Evolutionary conservation across 2,113 vertebrate genomes (phyloP).

Genomic region (Sciurus niger): DNA sequence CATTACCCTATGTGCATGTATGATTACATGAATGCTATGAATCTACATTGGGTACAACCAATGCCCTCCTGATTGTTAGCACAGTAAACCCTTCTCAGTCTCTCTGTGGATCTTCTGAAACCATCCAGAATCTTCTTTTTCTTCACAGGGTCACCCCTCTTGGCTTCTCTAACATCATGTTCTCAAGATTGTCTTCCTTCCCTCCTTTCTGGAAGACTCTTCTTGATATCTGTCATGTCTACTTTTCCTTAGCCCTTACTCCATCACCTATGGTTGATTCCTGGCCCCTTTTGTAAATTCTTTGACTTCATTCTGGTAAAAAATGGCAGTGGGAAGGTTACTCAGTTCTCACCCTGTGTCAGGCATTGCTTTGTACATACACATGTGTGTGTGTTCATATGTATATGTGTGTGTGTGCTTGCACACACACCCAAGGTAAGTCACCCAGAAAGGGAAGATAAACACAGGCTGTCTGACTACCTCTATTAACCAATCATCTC

Average conservation of each 20-base stretch:
- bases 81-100: background rate
- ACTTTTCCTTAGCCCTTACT: background rate
- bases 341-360: background rate
- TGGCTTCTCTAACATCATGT: background rate
- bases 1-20: too few species aligned
- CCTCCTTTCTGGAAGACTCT: background rate
- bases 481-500: background rate
- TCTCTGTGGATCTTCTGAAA: background rate
- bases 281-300: background rate
- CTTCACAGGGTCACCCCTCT: background rate
- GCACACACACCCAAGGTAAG: background rate
- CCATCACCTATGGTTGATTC: too few species aligned
- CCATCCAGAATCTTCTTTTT: background rate
- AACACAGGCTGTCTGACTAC: background rate
- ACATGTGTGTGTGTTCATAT: background rate
- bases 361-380: background rate
- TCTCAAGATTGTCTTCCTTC: background rate
- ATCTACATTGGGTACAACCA: too few species aligned
- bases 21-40: too few species aligned
- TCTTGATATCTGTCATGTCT: background rate
- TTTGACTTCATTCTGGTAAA: background rate
- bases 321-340: background rate
- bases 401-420: background rate
- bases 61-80: too few species aligned
- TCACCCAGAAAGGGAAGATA: background rate